Conservation (phyloP, 2,888 invertebrate genomes). For the Auanema freiburgensis region DNA sequence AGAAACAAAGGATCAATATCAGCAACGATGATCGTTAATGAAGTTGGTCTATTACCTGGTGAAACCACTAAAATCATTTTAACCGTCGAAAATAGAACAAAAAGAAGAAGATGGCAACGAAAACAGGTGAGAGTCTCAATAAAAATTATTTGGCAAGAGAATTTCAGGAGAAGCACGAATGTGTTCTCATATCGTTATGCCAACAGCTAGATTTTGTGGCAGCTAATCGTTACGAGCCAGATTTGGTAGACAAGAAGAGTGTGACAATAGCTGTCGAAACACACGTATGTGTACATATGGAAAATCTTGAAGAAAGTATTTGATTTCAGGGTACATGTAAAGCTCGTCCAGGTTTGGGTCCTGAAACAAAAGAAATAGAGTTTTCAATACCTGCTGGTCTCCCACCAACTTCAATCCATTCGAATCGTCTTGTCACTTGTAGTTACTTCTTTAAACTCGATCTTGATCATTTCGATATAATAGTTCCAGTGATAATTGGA, state of each 20-base stretch:
- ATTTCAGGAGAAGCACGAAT: conserved; percentile 50
- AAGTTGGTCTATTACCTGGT: conserved; percentile 55
- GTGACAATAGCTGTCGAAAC: conserved; percentile 58
- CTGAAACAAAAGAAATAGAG: conserved; percentile 56
- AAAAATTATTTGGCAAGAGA: background rate
- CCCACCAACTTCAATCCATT: conserved; percentile 56
- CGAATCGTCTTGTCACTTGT: conserved; percentile 56
- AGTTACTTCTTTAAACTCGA: conserved; percentile 61
- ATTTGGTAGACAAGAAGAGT: conserved; percentile 47
- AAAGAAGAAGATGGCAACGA: conserved; percentile 39
- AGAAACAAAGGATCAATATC: conserved; percentile 30
- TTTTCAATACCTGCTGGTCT: conserved; percentile 53
- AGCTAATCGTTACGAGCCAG: conserved; percentile 42
- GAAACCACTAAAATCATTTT: conserved; percentile 31
- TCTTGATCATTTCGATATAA: conserved; percentile 59
- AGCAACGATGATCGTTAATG: conserved; percentile 45
- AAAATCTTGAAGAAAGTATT: background rate
- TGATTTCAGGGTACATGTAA: conserved; percentile 57
- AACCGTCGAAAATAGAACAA: conserved; percentile 51
- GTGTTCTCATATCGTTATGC: conserved; percentile 53
- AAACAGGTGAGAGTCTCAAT: conserved; percentile 23
- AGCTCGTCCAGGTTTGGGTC: conserved; percentile 48
- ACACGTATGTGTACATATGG: conserved; percentile 35
- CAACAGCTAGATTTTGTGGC: conserved; percentile 59
- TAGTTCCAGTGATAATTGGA: conserved; percentile 59